phyloP scores from a whole-genome alignment of 2,113 vertebrate species.

The Protomyctophum bolini region DNA sequence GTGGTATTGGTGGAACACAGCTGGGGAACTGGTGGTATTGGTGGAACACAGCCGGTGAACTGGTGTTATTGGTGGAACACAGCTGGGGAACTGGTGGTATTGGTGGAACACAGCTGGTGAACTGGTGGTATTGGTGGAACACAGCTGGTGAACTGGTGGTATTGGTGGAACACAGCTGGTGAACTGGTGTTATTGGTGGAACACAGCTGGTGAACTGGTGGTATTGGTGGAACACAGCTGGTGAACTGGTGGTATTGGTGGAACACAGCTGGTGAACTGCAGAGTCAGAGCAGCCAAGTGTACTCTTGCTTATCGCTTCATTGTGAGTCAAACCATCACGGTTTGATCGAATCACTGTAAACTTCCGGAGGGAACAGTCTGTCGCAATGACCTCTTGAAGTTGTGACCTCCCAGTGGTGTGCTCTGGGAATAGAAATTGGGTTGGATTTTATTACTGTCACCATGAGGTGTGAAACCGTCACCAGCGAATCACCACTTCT shows the following conservation, averaged over 20 bases:
- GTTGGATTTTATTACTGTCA: slow-evolving; percentile 65
- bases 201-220: too few relatives aligned
- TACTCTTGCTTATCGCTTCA: neutral
- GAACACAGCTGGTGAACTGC: neutral
- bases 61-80: too few relatives aligned
- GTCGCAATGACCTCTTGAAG: slow-evolving; percentile 57
- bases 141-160: too few relatives aligned
- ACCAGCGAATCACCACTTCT: slow-evolving; percentile 45
- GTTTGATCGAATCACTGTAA: slow-evolving; percentile 52
- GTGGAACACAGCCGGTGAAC: too few relatives aligned
- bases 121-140: too few relatives aligned
- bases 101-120: too few relatives aligned
- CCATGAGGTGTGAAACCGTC: slow-evolving; percentile 48
- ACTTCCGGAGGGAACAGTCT: slow-evolving; percentile 58
- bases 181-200: too few relatives aligned
- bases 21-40: too few relatives aligned
- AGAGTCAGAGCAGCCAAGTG: neutral
- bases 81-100: too few relatives aligned
- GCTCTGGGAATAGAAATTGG: slow-evolving; percentile 64
- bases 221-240: too few relatives aligned
- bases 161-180: too few relatives aligned
- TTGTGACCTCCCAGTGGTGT: slow-evolving; percentile 50
- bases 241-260: neutral
- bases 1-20: too few relatives aligned
- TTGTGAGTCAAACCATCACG: slow-evolving; percentile 8